phyloP scores from a whole-genome alignment of 2,888 invertebrate species.

The Glaucopsyche alexis region DNA sequence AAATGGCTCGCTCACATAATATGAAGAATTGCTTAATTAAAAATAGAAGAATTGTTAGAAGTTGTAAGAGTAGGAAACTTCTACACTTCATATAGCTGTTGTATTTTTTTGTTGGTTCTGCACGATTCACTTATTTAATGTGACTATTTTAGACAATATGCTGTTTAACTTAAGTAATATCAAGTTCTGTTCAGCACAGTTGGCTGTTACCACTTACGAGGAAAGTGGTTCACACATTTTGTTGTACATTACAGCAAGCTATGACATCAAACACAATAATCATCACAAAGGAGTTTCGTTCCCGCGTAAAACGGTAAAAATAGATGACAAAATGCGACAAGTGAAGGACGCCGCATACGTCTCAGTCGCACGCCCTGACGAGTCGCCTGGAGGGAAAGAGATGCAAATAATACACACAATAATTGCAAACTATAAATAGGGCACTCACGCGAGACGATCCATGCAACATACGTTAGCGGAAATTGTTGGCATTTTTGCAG shows the following conservation, averaged over 20 bases:
- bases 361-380: conserved; percentile 46
- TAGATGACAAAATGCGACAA: conserved; percentile 52
- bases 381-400: conserved; percentile 42
- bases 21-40: too few species aligned
- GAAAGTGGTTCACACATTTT: background rate
- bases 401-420: conserved; percentile 50
- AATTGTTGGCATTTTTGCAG: conserved; percentile 36
- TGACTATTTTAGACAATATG: too few species aligned
- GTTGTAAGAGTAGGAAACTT: too few species aligned
- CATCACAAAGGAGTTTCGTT: conserved; percentile 21
- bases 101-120: too few species aligned
- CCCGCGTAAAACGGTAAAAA: conserved; percentile 37
- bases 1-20: too few species aligned
- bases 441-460: conserved; percentile 63
- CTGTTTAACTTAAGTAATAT: too few species aligned
- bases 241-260: background rate
- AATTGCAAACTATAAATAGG: conserved; percentile 66
- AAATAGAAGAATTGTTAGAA: too few species aligned
- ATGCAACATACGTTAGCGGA: conserved; percentile 50
- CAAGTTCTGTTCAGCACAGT: background rate
- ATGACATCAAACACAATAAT: conserved; percentile 17
- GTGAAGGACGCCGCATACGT: conserved; percentile 67
- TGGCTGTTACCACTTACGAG: background rate
- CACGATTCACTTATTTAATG: too few species aligned
- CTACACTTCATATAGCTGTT: too few species aligned